These are phyloP conservation scores for Diachasma alloeum DNA, from an alignment of 1,140 invertebrate species.

Conservation along the genomic window DNA sequence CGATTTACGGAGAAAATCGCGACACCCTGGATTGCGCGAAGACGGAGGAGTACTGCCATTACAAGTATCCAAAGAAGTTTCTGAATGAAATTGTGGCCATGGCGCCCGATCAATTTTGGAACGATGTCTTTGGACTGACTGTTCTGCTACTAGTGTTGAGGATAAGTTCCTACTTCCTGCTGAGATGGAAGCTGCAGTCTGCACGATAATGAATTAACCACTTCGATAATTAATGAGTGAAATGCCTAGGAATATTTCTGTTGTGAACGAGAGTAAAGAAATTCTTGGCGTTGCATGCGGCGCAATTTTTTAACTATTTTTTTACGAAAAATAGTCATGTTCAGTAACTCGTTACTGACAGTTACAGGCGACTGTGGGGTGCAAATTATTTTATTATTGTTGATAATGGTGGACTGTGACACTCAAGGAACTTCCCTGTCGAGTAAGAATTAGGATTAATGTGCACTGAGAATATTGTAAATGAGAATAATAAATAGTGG, in stretches of 20 bases:
- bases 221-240: neutral
- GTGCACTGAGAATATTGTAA: neutral
- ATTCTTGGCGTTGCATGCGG: neutral
- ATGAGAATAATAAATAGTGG: neutral
- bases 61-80: slow-evolving; percentile 78
- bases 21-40: slow-evolving; percentile 70
- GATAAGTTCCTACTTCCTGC: slow-evolving; percentile 78
- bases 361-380: neutral
- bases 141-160: slow-evolving; percentile 77
- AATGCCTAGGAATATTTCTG: neutral
- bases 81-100: slow-evolving; percentile 80
- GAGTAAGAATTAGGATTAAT: neutral
- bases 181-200: slow-evolving; percentile 80
- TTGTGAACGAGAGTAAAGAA: neutral
- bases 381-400: neutral
- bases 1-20: slow-evolving; percentile 83
- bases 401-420: neutral
- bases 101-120: slow-evolving; percentile 81
- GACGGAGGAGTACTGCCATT: slow-evolving; percentile 73
- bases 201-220: slow-evolving; percentile 65
- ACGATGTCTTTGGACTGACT: slow-evolving; percentile 79
- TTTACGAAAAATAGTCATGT: neutral
- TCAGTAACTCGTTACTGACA: neutral
- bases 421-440: neutral
- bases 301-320: neutral